phyloP scores from a whole-genome alignment of 2,113 vertebrate species.

The Heloderma charlesbogerti region DNA sequence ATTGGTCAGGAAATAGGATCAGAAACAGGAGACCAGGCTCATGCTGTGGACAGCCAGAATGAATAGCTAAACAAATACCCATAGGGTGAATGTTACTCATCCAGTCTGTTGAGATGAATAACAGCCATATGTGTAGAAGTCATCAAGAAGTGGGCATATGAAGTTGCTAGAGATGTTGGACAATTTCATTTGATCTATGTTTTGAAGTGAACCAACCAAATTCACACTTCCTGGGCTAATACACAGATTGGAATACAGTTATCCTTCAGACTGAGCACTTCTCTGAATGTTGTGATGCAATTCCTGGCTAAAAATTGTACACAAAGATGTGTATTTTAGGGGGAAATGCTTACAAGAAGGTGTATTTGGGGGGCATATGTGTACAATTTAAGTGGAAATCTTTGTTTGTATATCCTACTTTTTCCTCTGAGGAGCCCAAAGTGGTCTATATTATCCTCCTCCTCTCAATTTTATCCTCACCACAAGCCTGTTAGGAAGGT shows the following conservation, averaged over 20 bases:
- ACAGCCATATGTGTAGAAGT: background rate
- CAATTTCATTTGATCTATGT: background rate
- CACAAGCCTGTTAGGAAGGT: no score
- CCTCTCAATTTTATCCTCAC: no score
- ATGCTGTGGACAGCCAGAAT: background rate
- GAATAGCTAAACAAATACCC: background rate
- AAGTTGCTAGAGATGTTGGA: background rate
- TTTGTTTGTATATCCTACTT: no score
- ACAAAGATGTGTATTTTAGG: no score
- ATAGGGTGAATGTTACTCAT: background rate
- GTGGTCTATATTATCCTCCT: no score
- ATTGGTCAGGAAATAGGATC: background rate
- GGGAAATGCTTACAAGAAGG: background rate
- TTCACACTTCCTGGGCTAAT: background rate
- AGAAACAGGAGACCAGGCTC: background rate
- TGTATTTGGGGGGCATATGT: background rate
- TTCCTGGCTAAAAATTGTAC: no score
- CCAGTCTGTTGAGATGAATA: conserved; percentile 2
- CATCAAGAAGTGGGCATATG: background rate
- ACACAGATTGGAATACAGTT: background rate
- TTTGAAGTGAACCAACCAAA: background rate
- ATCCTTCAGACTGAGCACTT: background rate
- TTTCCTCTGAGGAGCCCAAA: no score
- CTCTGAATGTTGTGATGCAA: background rate
- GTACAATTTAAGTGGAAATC: background rate